Conservation (phyloP, 1,140 invertebrate species). For the Drosophila ambigua region DNA sequence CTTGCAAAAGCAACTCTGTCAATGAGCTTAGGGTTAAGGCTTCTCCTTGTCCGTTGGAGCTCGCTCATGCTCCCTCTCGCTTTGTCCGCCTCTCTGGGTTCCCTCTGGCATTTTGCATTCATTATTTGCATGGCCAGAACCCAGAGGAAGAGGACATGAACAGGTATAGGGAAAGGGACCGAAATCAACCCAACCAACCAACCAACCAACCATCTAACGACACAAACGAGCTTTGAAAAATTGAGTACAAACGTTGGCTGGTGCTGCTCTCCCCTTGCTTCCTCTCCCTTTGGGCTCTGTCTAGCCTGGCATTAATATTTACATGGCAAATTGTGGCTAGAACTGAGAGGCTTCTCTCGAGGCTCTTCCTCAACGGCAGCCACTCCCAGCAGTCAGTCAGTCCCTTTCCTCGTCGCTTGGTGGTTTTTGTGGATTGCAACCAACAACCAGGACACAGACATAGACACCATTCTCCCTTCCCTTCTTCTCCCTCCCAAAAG, state of each 20-base stretch:
- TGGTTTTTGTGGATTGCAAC: constrained; percentile 68
- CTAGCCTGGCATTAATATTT: constrained; percentile 74
- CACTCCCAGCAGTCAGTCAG: no score
- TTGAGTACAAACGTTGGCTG: constrained; percentile 57
- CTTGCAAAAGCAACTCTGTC: no score
- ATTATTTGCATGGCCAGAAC: constrained; percentile 72
- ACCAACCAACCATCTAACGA: constrained; percentile 50
- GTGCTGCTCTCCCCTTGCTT: background rate
- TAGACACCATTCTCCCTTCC: constrained; percentile 6
- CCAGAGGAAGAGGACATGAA: constrained; percentile 2
- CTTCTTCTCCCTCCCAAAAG: background rate
- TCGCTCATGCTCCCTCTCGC: no score
- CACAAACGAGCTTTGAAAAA: constrained; percentile 79
- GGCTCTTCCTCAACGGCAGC: constrained; percentile 2
- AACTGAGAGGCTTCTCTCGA: constrained; percentile 49
- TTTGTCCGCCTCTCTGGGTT: background rate
- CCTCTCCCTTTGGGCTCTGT: constrained; percentile 19
- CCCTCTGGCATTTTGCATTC: constrained; percentile 69
- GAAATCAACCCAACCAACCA: constrained; percentile 18
- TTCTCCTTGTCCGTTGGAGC: no score
- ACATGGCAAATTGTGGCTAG: constrained; percentile 76
- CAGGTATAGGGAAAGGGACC: background rate
- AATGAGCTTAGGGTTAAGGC: no score
- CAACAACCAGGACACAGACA: constrained; percentile 41
- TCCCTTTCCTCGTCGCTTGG: constrained; percentile 41